A percentile compares a stretch with the other conserved stretches of the same genome.
Conservation (phyloP, 2,797 vertebrate species). For the Mormyrops boulengeri region DNA sequence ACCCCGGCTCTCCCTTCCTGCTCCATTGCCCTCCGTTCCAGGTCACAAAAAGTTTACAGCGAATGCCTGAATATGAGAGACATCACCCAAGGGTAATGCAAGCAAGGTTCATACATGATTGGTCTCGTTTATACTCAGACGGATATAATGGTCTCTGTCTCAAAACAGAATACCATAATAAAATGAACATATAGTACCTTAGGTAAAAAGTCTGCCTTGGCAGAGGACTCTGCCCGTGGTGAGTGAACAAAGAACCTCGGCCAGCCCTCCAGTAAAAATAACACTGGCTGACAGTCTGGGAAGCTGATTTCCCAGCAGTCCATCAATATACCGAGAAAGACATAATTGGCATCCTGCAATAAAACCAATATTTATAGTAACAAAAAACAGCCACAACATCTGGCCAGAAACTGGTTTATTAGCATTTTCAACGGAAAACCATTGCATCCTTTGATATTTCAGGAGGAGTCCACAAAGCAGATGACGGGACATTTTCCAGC, state of each 20-base stretch:
- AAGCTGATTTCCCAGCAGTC: neutral
- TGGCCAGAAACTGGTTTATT: neutral
- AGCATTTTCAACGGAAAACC: neutral
- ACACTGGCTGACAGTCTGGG: neutral
- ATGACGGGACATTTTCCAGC: neutral
- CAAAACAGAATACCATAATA: neutral
- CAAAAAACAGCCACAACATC: neutral
- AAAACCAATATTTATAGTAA: neutral
- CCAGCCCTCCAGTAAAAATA: neutral
- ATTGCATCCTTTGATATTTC: neutral
- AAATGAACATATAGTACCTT: neutral
- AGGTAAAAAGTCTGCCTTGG: neutral
- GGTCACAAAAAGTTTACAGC: neutral
- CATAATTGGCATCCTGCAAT: neutral
- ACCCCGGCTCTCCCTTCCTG: neutral
- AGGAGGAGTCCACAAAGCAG: neutral
- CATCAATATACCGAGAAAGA: neutral
- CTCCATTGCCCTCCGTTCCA: neutral
- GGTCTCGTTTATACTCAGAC: neutral
- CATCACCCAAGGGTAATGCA: neutral
- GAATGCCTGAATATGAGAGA: neutral
- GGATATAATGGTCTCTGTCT: neutral
- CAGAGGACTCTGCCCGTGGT: neutral
- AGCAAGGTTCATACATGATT: neutral
- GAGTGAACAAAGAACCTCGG: neutral